These are phyloP conservation scores for Picathartes gymnocephalus DNA, from an alignment of 2,113 vertebrate species.

Conservation along the genomic window DNA sequence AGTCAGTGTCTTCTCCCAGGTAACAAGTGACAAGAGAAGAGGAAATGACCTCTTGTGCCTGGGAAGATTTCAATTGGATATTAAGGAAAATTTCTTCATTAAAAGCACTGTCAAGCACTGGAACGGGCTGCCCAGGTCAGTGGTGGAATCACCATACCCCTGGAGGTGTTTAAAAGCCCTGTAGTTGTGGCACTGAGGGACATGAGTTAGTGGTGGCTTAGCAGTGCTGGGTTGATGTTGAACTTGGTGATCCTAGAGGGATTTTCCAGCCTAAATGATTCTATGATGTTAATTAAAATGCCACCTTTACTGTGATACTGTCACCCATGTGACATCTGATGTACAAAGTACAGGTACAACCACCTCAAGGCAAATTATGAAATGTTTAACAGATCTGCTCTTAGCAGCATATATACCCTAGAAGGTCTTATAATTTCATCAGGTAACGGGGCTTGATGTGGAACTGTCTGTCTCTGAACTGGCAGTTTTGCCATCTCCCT, in stretches of 20 bases:
- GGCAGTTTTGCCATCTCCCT: neutral
- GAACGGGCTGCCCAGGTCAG: fast-evolving
- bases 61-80: neutral
- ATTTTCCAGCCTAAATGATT: neutral
- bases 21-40: neutral
- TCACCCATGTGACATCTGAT: neutral
- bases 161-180: fast-evolving
- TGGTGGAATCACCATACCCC: neutral
- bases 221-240: neutral
- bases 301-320: neutral
- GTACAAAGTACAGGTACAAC: neutral
- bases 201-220: neutral
- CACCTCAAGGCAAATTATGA: neutral
- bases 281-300: neutral
- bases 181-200: neutral
- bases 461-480: neutral
- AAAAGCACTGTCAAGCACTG: neutral
- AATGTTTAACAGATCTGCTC: neutral
- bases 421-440: neutral
- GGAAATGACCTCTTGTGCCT: fast-evolving
- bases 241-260: neutral
- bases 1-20: fast-evolving
- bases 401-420: neutral
- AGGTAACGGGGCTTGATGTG: neutral
- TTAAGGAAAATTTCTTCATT: neutral